Conservation (phyloP, 2,888 invertebrate genomes). For the Limnephilus marmoratus region DNA sequence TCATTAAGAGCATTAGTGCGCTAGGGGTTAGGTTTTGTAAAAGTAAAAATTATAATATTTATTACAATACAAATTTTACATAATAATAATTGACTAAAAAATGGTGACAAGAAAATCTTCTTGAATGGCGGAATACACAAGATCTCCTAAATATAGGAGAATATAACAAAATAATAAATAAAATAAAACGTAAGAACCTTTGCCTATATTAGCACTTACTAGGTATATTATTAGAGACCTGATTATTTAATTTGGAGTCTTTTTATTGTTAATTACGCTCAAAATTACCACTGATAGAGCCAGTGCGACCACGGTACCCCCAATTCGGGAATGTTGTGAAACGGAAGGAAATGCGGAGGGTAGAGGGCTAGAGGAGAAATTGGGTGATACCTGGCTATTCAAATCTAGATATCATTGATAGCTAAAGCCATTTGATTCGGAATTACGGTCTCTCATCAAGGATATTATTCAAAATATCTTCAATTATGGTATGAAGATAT, state of each 20-base stretch:
- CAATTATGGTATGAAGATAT: not conserved
- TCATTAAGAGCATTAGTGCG: not conserved
- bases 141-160: not conserved
- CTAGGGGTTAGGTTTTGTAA: not conserved
- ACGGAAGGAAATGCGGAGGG: not conserved
- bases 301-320: not conserved
- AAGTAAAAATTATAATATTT: not conserved
- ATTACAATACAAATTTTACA: conserved; percentile 4
- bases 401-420: not conserved
- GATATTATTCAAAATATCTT: not conserved
- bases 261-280: not conserved
- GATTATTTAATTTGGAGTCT: not conserved
- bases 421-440: not conserved
- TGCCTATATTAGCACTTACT: conserved; percentile 16
- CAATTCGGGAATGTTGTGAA: not conserved
- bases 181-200: not conserved
- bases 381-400: not conserved
- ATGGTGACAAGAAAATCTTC: conserved; percentile 16
- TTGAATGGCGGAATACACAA: conserved; percentile 23
- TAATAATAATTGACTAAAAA: conserved; percentile 40
- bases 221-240: conserved; percentile 2
- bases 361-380: not conserved
- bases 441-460: not conserved
- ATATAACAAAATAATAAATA: conserved; percentile 20
- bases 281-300: not conserved